Conservation (phyloP, 1,140 invertebrate genomes). For the Drosophila ananassae region DNA sequence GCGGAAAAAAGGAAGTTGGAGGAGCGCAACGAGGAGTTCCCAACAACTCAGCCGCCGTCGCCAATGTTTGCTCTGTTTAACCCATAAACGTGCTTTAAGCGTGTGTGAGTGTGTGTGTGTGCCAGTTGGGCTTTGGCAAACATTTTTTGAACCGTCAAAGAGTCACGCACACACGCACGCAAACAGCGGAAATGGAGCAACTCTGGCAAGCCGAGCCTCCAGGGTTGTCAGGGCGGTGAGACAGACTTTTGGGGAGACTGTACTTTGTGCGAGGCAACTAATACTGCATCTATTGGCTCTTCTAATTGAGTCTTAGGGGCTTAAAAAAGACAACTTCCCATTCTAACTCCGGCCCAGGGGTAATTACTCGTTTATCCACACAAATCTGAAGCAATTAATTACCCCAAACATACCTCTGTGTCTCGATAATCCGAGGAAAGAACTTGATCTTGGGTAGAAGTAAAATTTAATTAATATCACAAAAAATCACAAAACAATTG, state of each 20-base stretch:
- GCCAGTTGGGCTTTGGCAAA: slow-evolving; percentile 39
- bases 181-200: slow-evolving; percentile 51
- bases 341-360: slow-evolving; percentile 4
- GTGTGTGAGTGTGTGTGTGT: slow-evolving; percentile 9
- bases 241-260: slow-evolving; percentile 16
- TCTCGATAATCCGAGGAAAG: slow-evolving; percentile 31
- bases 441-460: slow-evolving; percentile 50
- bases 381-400: slow-evolving; percentile 69
- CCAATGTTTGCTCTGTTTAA: slow-evolving; percentile 77
- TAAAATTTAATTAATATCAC: slow-evolving; percentile 64
- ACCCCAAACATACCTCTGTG: slow-evolving; percentile 36
- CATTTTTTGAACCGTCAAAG: slow-evolving; percentile 54
- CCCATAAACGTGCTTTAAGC: slow-evolving; percentile 69
- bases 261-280: slow-evolving; percentile 9
- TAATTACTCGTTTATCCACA: slow-evolving; percentile 67
- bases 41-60: slow-evolving; percentile 49
- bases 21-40: slow-evolving; percentile 16
- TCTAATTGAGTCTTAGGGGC: slow-evolving; percentile 25
- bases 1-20: slow-evolving; percentile 18
- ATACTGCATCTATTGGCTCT: neutral
- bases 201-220: slow-evolving; percentile 13
- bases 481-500: slow-evolving; percentile 38
- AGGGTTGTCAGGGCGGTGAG: slow-evolving; percentile 32
- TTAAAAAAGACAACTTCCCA: slow-evolving; percentile 11
- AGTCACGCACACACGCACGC: slow-evolving; percentile 41